A percentile compares a stretch with the other conserved stretches of the same genome.
Conservation (phyloP, 2,113 vertebrate genomes). For the Cromileptes altivelis region DNA sequence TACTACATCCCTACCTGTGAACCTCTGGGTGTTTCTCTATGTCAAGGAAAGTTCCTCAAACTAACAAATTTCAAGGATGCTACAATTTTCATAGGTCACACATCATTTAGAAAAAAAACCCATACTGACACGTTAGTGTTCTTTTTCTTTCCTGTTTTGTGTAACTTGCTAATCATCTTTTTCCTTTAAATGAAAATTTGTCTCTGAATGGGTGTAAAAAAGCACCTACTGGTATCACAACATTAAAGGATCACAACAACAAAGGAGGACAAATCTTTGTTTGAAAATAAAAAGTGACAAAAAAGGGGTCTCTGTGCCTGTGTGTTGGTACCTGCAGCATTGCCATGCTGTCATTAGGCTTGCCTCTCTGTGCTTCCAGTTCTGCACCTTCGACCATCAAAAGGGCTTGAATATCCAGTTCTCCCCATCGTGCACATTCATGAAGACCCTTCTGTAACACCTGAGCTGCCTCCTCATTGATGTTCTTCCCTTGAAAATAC, state of each 20-base stretch:
- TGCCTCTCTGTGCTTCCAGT: slow-evolving; percentile 87
- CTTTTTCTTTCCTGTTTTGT: too few species aligned
- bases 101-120: background rate
- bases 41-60: too few species aligned
- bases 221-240: too few species aligned
- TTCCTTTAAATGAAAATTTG: too few species aligned
- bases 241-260: too few species aligned
- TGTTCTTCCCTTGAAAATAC: slow-evolving; percentile 72
- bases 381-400: slow-evolving; percentile 88
- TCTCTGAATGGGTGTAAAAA: too few species aligned
- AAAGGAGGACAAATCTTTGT: background rate
- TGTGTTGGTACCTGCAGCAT: slow-evolving; percentile 86
- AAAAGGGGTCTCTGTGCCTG: background rate
- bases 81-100: background rate
- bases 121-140: too few species aligned
- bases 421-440: slow-evolving; percentile 88
- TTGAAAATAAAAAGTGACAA: background rate
- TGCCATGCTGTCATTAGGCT: slow-evolving; percentile 78
- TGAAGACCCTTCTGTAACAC: slow-evolving; percentile 86
- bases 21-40: too few species aligned
- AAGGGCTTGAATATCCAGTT: slow-evolving; percentile 87
- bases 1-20: too few species aligned
- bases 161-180: too few species aligned
- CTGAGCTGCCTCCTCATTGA: slow-evolving; percentile 79
- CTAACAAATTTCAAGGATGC: too few species aligned